phyloP scores from a whole-genome alignment of 2,797 vertebrate species.

The Chiroxiphia lanceolata region DNA sequence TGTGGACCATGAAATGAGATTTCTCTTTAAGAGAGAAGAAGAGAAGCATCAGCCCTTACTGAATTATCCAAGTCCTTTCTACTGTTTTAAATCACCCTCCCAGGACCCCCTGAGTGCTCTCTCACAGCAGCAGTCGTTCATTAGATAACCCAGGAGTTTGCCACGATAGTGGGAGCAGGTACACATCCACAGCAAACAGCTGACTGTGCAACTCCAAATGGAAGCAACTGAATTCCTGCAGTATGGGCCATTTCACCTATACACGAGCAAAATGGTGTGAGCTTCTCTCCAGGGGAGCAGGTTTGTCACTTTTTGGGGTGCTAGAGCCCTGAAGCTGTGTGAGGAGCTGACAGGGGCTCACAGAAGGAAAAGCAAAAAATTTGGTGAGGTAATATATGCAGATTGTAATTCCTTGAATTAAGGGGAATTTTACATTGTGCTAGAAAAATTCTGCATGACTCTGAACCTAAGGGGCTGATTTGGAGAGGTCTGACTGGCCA shows the following conservation, averaged over 20 bases:
- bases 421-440: not conserved
- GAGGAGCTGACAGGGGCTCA: not conserved
- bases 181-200: not conserved
- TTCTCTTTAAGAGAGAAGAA: constrained; percentile 56
- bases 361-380: not conserved
- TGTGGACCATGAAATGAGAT: constrained; percentile 70
- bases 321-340: not conserved
- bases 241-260: not conserved
- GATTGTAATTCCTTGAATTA: not conserved
- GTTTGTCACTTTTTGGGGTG: not conserved
- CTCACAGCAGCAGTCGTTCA: not conserved
- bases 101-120: not conserved
- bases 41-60: not conserved
- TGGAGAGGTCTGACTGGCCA: not conserved
- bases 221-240: not conserved
- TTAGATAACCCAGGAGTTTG: constrained; percentile 19
- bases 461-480: not conserved
- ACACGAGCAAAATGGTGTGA: not conserved
- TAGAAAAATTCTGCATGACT: not conserved
- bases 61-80: constrained; percentile 13
- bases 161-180: not conserved
- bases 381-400: not conserved
- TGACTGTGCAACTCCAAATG: not conserved
- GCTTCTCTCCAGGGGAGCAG: not conserved
- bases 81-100: constrained; percentile 17